Evolutionary conservation across 2,888 invertebrate genomes (phyloP), one percentile per base, ranked within the genome.

Genomic region (Dastarcus helophoroides): DNA sequence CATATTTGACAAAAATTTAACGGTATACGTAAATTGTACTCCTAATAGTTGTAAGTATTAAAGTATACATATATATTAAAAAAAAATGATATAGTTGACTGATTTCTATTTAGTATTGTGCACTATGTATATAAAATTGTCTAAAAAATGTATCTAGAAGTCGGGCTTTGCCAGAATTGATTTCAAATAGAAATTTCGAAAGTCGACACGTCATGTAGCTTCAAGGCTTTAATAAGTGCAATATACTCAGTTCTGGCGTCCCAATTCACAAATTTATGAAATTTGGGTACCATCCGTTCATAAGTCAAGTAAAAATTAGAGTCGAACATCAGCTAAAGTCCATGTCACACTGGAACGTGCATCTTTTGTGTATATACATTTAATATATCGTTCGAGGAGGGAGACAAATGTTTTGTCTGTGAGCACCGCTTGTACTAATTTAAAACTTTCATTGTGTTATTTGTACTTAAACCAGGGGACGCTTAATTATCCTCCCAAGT

Each of bases 371-470:
- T 42, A 41, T 17, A 17, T 17, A 17, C n/a, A 17, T 7, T 17
- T 7, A 7, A 7, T 17, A 17, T 17, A 17, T 17, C 6, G 19
- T 17, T 17, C 6, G 6, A 17, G 19, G 6, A 6, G 19, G 6
- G n/a, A 17, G 6, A n/a, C 6, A 17, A n/a, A 17, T 6, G 6
- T 17, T 17, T 17, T 17, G n/a, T 17, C 19, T 17, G n/a, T n/a
- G 54, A 54, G 54, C 54, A 54, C 54, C 53, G 53, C 54, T 54
- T 54, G 51, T 53, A 52, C 50, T 54, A 51, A 52, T 48, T 47
- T 47, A 38, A 31, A 36, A 37, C 37, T 32, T 27, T 33, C 28
- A 44, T 41, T 48, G n/a, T n/a, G n/a, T n/a, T n/a, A n/a, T n/a
- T n/a, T n/a, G n/a, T n/a, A n/a, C n/a, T n/a, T n/a, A n/a, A n/a